Conservation (phyloP, 2,797 vertebrate species). For the Sylvilagus floridanus region DNA sequence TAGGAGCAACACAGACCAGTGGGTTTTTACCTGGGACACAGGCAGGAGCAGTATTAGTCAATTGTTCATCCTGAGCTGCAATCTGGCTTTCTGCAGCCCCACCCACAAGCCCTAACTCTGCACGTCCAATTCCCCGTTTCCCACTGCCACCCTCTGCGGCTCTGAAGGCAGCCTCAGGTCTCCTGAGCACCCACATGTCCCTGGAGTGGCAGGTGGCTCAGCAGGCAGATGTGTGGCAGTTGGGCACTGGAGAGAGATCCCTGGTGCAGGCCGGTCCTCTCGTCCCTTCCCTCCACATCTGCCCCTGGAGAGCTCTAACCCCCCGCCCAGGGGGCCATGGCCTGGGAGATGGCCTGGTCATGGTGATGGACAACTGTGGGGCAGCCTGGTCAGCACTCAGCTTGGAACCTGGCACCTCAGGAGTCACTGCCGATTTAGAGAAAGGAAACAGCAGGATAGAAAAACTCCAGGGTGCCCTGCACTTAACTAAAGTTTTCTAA, state of each 20-base stretch:
- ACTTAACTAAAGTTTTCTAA: slow-evolving; percentile 6
- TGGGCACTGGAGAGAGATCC: not conserved
- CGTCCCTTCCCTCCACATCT: not conserved
- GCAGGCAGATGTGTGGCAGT: not conserved
- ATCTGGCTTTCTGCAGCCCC: not conserved
- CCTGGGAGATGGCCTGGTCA: not conserved
- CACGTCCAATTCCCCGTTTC: not conserved
- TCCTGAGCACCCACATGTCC: not conserved
- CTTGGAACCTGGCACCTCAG: not conserved
- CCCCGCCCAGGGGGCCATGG: too few relatives aligned
- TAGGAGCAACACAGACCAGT: not conserved
- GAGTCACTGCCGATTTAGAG: not conserved
- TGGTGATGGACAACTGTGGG: not conserved
- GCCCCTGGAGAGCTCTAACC: too few relatives aligned
- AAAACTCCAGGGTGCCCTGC: not conserved
- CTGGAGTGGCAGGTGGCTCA: not conserved
- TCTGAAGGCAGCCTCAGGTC: not conserved
- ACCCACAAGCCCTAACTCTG: not conserved
- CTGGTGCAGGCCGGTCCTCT: not conserved
- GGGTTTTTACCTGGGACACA: not conserved
- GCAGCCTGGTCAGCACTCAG: accelerated
- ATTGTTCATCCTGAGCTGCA: not conserved
- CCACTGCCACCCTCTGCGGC: not conserved
- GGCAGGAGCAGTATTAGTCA: not conserved
- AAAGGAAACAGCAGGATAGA: not conserved